Percentiles rank a stretch among this genome's conserved stretches.
These are phyloP conservation scores for Cryptocheilus praepositus DNA, from an alignment of 2,888 invertebrate species.

Conservation along the genomic window DNA sequence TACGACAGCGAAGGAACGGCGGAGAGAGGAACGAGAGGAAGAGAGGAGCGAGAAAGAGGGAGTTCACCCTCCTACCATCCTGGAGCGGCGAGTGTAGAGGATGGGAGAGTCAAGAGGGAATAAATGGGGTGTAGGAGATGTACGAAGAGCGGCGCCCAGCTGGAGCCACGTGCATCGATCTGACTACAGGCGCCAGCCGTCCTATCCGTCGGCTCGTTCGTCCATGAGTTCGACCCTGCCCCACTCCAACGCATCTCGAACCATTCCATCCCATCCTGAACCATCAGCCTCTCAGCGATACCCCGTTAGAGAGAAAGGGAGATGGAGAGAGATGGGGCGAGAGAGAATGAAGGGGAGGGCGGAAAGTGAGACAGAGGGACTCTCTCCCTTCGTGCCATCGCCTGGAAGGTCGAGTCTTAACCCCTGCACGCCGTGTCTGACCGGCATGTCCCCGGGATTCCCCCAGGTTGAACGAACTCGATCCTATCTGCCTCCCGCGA, in stretches of 20 bases:
- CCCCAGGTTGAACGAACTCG: slow-evolving; percentile 66
- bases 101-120: slow-evolving; percentile 65
- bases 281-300: slow-evolving; percentile 34
- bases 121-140: slow-evolving; percentile 70
- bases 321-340: slow-evolving; percentile 12
- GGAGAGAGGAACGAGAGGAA: background rate
- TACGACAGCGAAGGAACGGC: slow-evolving; percentile 2
- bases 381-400: slow-evolving; percentile 38
- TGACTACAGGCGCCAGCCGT: slow-evolving; percentile 74
- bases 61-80: slow-evolving; percentile 45
- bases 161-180: slow-evolving; percentile 75
- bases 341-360: slow-evolving; percentile 16
- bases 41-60: slow-evolving; percentile 10
- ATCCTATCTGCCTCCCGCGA: slow-evolving; percentile 18
- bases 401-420: slow-evolving; percentile 63
- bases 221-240: slow-evolving; percentile 74
- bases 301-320: slow-evolving; percentile 12
- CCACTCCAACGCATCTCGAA: slow-evolving; percentile 59
- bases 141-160: slow-evolving; percentile 74
- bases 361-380: slow-evolving; percentile 18
- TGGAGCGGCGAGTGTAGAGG: slow-evolving; percentile 45
- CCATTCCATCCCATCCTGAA: slow-evolving; percentile 54
- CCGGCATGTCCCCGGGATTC: slow-evolving; percentile 57
- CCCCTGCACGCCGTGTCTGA: slow-evolving; percentile 51
- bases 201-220: slow-evolving; percentile 74